Conservation (phyloP, 2,888 invertebrate species). For the Coleophora flavipennella region DNA sequence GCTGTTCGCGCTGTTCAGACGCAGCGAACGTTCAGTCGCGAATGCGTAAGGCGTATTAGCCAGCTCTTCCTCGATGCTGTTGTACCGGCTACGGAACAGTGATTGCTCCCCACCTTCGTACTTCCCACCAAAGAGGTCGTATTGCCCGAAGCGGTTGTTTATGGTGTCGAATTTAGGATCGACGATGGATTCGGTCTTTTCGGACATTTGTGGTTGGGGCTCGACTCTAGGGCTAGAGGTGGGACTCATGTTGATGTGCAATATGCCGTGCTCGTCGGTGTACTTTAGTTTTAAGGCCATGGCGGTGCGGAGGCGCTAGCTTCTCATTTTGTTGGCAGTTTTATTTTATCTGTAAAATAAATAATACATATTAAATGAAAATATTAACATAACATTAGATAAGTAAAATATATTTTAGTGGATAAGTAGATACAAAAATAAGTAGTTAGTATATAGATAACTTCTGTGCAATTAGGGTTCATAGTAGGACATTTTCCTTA, state of each 20-base stretch:
- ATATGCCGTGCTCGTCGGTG: constrained; percentile 61
- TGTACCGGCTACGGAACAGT: constrained; percentile 63
- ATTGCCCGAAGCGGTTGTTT: constrained; percentile 55
- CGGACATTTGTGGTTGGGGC: constrained; percentile 11
- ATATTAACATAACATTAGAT: neutral
- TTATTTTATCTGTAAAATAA: constrained; percentile 20
- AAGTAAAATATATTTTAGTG: too few species aligned
- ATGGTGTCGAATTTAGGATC: constrained; percentile 60
- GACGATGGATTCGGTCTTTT: constrained; percentile 26
- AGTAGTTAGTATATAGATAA: too few species aligned
- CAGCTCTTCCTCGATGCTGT: constrained; percentile 63
- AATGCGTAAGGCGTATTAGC: constrained; percentile 70
- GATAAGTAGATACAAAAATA: too few species aligned
- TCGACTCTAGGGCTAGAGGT: constrained; percentile 29
- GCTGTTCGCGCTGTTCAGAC: constrained; percentile 26
- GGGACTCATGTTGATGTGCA: constrained; percentile 63
- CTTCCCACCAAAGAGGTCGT: constrained; percentile 60
- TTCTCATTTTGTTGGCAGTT: constrained; percentile 11
- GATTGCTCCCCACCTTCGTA: constrained; percentile 45
- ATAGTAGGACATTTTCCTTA: too few species aligned
- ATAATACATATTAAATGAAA: neutral
- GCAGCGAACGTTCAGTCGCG: constrained; percentile 43
- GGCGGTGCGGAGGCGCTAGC: constrained; percentile 4
- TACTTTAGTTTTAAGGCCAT: constrained; percentile 64
- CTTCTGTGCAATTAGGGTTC: too few species aligned